phyloP scores from a whole-genome alignment of 2,888 invertebrate species.

The Sialis fuliginosa region DNA sequence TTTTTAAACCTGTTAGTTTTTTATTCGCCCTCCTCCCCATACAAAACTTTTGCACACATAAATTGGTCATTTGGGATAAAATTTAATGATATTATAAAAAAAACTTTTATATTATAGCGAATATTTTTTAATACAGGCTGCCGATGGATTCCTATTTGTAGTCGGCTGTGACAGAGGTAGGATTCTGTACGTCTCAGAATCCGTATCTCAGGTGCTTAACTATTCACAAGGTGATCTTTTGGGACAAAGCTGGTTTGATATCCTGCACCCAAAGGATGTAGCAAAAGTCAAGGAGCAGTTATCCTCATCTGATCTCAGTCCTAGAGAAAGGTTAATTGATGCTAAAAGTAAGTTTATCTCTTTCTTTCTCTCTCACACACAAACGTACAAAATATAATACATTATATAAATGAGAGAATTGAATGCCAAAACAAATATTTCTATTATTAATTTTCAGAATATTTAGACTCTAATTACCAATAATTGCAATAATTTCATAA shows the following conservation, averaged over 20 bases:
- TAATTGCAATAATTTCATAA: too few relatives aligned
- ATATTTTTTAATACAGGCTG: conserved; percentile 35
- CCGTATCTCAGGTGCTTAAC: conserved; percentile 64
- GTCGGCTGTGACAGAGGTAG: conserved; percentile 85
- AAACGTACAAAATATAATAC: too few relatives aligned
- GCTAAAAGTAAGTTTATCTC: conserved; percentile 58
- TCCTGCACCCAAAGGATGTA: conserved; percentile 86
- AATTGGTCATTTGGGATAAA: too few relatives aligned
- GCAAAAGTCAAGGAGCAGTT: conserved; percentile 90
- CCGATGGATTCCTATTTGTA: conserved; percentile 81
- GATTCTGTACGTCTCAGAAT: conserved; percentile 77
- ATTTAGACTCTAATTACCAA: too few relatives aligned
- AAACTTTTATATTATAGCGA: too few relatives aligned
- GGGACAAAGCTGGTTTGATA: conserved; percentile 88
- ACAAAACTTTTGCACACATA: not conserved
- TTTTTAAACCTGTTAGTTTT: too few relatives aligned
- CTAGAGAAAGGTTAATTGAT: conserved; percentile 77
- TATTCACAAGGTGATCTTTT: conserved; percentile 75
- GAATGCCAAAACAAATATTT: too few relatives aligned
- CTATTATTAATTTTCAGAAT: too few relatives aligned
- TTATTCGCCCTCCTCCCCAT: too few relatives aligned
- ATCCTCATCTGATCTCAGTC: conserved; percentile 74
- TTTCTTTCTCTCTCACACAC: not conserved
- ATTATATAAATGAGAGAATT: too few relatives aligned
- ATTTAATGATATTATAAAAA: too few relatives aligned